phyloP scores from a whole-genome alignment of 2,888 invertebrate species.

The Leptogaster cylindrica region DNA sequence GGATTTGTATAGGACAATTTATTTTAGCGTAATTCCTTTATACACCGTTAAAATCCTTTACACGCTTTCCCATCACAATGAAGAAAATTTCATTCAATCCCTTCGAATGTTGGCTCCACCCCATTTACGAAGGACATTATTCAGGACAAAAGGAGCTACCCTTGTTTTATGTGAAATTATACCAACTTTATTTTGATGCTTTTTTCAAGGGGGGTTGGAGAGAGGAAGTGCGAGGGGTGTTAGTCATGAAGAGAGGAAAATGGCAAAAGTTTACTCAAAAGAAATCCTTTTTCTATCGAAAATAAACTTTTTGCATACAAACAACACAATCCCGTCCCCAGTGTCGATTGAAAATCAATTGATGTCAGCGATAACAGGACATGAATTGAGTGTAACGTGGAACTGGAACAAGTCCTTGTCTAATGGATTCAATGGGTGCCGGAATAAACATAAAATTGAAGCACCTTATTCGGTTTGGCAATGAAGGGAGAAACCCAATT shows the following conservation, averaged over 20 bases:
- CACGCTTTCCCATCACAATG: no score
- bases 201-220: no score
- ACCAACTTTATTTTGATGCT: background rate
- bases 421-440: background rate
- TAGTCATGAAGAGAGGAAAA: no score
- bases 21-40: no score
- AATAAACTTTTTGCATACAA: constrained; percentile 4
- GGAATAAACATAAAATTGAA: background rate
- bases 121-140: background rate
- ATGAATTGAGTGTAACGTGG: background rate
- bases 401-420: background rate
- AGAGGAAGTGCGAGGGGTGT: no score
- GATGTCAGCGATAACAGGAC: background rate
- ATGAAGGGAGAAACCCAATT: background rate
- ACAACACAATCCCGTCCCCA: background rate
- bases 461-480: background rate
- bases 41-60: no score
- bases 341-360: constrained; percentile 4
- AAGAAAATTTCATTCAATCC: no score
- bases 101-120: background rate
- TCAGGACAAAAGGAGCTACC: background rate
- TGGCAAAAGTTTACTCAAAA: background rate
- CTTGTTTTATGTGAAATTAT: background rate
- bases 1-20: no score
- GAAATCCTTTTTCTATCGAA: background rate